Conservation (phyloP, 2,888 invertebrate genomes). For the Cecidostiba fungosa region DNA sequence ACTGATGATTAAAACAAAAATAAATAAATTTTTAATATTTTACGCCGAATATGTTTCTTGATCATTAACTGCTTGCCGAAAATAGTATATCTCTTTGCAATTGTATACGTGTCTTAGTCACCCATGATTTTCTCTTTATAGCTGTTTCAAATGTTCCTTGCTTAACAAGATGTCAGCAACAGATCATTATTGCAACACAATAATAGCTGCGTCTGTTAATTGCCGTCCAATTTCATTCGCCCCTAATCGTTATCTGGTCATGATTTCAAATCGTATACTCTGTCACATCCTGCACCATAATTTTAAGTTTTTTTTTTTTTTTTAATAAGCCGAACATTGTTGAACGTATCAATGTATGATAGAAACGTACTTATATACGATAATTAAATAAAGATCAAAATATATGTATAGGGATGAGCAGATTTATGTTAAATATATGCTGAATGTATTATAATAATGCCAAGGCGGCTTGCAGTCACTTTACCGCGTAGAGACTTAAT, state of each 20-base stretch:
- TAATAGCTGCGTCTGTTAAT: constrained; percentile 36
- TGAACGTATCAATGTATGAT: too few species aligned
- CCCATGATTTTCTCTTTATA: neutral
- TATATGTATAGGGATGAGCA: too few species aligned
- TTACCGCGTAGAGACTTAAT: constrained; percentile 2
- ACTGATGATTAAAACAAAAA: neutral
- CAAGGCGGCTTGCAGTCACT: neutral
- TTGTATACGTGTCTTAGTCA: neutral
- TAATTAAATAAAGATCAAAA: too few species aligned
- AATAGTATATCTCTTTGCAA: neutral
- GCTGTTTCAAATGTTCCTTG: neutral
- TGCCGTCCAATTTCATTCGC: constrained; percentile 13
- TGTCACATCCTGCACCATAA: neutral
- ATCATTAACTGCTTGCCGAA: neutral
- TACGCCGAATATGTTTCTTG: too few species aligned
- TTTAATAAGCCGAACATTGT: too few species aligned
- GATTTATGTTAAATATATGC: too few species aligned
- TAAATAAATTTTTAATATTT: neutral
- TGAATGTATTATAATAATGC: too few species aligned
- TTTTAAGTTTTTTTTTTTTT: neutral
- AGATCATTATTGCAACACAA: constrained; percentile 32
- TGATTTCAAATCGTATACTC: neutral
- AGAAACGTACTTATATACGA: too few species aligned
- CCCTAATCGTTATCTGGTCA: neutral
- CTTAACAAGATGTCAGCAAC: constrained; percentile 39